phyloP scores from a whole-genome alignment of 2,113 vertebrate species.

The Channa argus region DNA sequence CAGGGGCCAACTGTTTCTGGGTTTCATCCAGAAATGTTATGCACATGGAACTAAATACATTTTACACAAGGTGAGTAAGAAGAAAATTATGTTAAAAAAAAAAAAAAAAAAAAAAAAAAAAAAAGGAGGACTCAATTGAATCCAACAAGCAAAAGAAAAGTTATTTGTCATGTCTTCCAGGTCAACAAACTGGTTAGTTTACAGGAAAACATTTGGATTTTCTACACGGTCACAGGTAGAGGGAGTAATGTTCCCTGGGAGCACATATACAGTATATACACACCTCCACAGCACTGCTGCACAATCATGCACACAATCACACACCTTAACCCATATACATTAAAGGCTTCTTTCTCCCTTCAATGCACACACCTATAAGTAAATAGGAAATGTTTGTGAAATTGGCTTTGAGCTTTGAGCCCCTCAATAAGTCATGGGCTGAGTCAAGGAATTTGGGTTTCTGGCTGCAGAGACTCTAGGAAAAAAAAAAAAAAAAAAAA shows the following conservation, averaged over 20 bases:
- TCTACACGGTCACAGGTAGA: conserved; percentile 13
- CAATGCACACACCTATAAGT: conserved; percentile 68
- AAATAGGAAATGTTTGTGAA: conserved; percentile 74
- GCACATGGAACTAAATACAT: background rate
- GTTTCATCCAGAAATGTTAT: conserved; percentile 21
- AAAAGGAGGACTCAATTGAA: too few relatives aligned
- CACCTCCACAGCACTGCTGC: conserved; percentile 17
- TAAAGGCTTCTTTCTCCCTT: conserved; percentile 56
- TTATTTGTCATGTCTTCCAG: background rate
- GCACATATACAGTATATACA: conserved; percentile 28
- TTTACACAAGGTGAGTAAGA: background rate
- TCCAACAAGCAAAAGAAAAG: background rate
- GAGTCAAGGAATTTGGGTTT: conserved; percentile 68
- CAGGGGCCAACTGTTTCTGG: background rate
- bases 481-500: conserved; percentile 14
- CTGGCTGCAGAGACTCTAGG: conserved; percentile 35
- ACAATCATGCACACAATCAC: conserved; percentile 48
- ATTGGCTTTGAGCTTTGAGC: conserved; percentile 75
- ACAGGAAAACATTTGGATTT: conserved; percentile 21
- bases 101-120: too few relatives aligned
- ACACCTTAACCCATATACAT: conserved; percentile 51
- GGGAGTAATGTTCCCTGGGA: conserved; percentile 23
- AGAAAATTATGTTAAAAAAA: too few relatives aligned
- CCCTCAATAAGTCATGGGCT: conserved; percentile 73
- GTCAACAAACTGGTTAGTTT: background rate